A percentile compares a stretch with the other conserved stretches of the same genome.
Evolutionary conservation across 2,113 vertebrate species (phyloP).

Genomic region (Neotoma lepida): DNA sequence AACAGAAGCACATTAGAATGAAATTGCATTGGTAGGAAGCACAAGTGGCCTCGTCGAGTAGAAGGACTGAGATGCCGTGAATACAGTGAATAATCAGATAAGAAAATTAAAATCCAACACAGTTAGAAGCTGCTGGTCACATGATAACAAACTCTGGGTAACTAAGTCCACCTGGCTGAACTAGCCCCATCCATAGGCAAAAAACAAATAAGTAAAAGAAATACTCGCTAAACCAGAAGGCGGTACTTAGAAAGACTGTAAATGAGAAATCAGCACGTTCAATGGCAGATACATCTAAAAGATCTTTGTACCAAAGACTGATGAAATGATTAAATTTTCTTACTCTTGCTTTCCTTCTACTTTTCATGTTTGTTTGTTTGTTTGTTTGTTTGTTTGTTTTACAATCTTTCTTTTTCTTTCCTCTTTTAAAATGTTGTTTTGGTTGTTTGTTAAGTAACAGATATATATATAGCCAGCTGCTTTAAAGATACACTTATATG

Average conservation of each 20-base stretch:
- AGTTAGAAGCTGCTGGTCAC: not conserved
- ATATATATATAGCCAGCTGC: conserved; percentile 46
- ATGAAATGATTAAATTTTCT: conserved; percentile 78
- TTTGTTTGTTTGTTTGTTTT: not conserved
- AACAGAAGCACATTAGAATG: conserved; percentile 44
- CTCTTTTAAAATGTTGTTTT: not conserved
- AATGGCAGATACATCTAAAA: conserved; percentile 65
- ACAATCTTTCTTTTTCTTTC: not conserved
- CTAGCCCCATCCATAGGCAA: not conserved
- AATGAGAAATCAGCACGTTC: not conserved
- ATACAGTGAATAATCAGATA: not conserved
- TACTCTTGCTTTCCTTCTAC: not conserved
- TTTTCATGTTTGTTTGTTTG: not conserved
- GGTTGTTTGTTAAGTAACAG: conserved; percentile 52
- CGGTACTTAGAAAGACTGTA: not conserved
- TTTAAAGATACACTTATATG: conserved; percentile 73
- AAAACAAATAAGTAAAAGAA: not conserved
- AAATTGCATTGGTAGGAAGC: not conserved
- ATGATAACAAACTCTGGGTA: not conserved
- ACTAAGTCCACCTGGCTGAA: not conserved
- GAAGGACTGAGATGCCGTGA: not conserved
- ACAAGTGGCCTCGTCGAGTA: not conserved
- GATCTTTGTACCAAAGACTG: conserved; percentile 79
- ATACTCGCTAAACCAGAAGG: not conserved
- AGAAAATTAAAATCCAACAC: not conserved